Evolutionary conservation across 2,888 invertebrate species (phyloP).

Genomic region (Cheilosia scutellata): DNA sequence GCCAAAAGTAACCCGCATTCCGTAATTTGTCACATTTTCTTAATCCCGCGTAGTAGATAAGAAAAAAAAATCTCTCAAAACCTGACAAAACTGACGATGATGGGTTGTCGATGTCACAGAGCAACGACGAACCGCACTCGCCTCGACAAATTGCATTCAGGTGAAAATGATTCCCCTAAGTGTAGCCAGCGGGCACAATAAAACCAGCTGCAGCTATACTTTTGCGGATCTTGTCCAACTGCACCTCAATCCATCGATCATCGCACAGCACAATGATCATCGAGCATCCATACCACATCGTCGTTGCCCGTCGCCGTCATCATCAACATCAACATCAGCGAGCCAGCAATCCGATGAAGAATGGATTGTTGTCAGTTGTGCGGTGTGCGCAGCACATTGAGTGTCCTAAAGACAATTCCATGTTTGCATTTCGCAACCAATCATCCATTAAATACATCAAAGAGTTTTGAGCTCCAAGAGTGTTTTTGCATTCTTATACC

Average conservation of each 20-base stretch:
- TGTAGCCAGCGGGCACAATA: conserved; percentile 51
- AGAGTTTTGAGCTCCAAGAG: conserved; percentile 59
- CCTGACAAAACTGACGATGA: conserved; percentile 48
- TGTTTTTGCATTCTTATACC: conserved; percentile 11
- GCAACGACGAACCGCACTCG: conserved; percentile 55
- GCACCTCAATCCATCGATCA: conserved; percentile 74
- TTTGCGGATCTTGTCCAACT: conserved; percentile 67
- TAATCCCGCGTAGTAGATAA: conserved; percentile 44
- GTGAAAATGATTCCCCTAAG: conserved; percentile 52
- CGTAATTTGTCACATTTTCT: conserved; percentile 67
- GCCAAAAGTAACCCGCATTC: neutral
- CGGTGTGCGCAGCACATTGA: conserved; percentile 36
- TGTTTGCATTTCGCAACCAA: conserved; percentile 76
- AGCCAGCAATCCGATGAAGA: conserved; percentile 64
- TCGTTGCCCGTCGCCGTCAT: conserved; percentile 15
- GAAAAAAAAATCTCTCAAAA: conserved; percentile 26
- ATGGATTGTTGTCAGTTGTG: conserved; percentile 62
- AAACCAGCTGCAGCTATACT: conserved; percentile 69
- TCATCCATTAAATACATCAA: conserved; percentile 76
- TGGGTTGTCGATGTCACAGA: conserved; percentile 71
- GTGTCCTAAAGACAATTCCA: conserved; percentile 75
- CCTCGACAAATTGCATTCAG: conserved; percentile 64
- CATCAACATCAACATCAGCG: conserved; percentile 16
- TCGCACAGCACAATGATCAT: conserved; percentile 68
- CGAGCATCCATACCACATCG: conserved; percentile 34